Evolutionary conservation across 2,888 invertebrate genomes (phyloP).

Genomic region (Parnassius orleans): DNA sequence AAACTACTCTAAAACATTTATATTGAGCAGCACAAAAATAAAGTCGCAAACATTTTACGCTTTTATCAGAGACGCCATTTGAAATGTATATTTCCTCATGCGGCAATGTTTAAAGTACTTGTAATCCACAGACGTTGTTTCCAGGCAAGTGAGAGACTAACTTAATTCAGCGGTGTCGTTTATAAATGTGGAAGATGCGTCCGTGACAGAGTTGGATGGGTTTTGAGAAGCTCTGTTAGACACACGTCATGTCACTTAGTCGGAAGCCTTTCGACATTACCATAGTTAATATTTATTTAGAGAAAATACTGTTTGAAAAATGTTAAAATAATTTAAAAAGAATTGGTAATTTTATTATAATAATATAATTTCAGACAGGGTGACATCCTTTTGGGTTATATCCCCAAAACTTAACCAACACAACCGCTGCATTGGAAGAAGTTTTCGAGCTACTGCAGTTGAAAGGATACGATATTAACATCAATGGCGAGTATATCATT

Average conservation of each 20-base stretch:
- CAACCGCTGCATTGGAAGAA: too few species aligned
- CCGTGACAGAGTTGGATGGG: not conserved
- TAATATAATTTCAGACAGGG: too few species aligned
- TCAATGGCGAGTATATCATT: too few species aligned
- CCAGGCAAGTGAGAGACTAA: constrained; percentile 16
- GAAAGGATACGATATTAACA: too few species aligned
- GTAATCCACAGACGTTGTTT: constrained; percentile 24
- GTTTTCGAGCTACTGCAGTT: too few species aligned
- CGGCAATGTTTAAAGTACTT: constrained; percentile 19
- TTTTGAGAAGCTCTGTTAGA: not conserved
- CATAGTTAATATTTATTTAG: constrained; percentile 3
- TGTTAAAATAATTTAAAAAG: too few species aligned
- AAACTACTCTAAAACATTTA: too few species aligned
- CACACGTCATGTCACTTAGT: constrained; percentile 10
- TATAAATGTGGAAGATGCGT: constrained; percentile 12
- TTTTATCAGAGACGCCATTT: constrained; percentile 4
- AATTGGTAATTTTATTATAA: too few species aligned
- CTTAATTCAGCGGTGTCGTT: constrained; percentile 24
- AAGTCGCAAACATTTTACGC: constrained; percentile 4
- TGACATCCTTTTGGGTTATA: too few species aligned
- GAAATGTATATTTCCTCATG: constrained; percentile 15
- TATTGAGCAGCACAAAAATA: not conserved
- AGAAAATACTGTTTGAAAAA: too few species aligned
- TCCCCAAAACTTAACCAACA: too few species aligned
- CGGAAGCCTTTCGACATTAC: constrained; percentile 11